These are phyloP conservation scores for Xanthia icteritia DNA, from an alignment of 2,888 invertebrate genomes.

Conservation along the genomic window DNA sequence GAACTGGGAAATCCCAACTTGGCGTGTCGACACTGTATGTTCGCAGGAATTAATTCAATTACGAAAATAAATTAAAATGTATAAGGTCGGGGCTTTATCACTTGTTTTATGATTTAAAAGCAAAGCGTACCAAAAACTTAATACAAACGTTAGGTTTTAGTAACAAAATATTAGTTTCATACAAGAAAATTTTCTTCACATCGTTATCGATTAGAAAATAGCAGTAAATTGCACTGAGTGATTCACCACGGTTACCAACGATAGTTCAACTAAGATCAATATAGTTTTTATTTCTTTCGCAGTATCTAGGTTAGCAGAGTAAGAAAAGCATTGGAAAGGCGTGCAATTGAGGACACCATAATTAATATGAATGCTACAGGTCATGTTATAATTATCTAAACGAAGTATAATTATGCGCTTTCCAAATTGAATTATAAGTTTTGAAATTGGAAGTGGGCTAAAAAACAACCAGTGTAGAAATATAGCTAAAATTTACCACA, in stretches of 20 bases:
- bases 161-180: conserved; percentile 23
- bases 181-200: conserved; percentile 31
- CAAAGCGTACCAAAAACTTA: background rate
- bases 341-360: conserved; percentile 24
- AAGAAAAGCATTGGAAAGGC: conserved; percentile 36
- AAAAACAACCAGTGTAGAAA: too few species aligned
- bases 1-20: conserved; percentile 21
- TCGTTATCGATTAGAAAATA: conserved; percentile 57
- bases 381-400: conserved; percentile 19
- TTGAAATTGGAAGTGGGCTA: background rate
- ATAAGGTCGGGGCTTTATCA: conserved; percentile 1
- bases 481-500: conserved; percentile 2
- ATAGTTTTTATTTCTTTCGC: conserved; percentile 41
- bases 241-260: conserved; percentile 31
- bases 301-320: conserved; percentile 46
- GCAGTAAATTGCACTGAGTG: conserved; percentile 40
- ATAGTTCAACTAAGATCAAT: conserved; percentile 30
- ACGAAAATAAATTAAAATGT: conserved; percentile 16
- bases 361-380: conserved; percentile 8
- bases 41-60: conserved; percentile 26
- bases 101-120: conserved; percentile 1
- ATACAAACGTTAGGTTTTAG: background rate
- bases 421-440: background rate
- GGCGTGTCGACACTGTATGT: conserved; percentile 16
- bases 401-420: background rate